These are phyloP conservation scores for Axea sp. DNA, from an alignment of 2,888 invertebrate genomes.

Conservation along the genomic window DNA sequence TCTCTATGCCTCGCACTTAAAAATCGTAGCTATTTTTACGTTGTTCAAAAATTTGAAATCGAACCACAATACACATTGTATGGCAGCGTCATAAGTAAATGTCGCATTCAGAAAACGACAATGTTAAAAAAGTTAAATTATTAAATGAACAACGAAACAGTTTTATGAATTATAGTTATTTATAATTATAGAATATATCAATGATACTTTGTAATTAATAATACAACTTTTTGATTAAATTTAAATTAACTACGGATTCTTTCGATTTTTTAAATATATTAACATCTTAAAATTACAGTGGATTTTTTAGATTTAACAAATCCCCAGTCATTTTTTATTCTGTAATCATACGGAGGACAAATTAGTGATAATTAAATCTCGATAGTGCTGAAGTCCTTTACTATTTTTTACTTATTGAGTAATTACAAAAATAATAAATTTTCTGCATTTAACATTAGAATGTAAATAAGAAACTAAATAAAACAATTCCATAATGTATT, in stretches of 20 bases:
- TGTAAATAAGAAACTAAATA: too few species aligned
- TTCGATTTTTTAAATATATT: neutral
- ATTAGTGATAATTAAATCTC: neutral
- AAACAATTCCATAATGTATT: too few species aligned
- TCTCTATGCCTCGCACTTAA: conserved; percentile 47
- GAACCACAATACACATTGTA: conserved; percentile 68
- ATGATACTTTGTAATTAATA: conserved; percentile 27
- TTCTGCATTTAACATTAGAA: too few species aligned
- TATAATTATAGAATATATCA: conserved; percentile 22
- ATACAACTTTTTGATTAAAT: conserved; percentile 16
- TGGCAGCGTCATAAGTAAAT: conserved; percentile 71
- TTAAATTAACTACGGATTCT: conserved; percentile 10
- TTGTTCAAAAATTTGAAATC: conserved; percentile 51
- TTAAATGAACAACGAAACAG: conserved; percentile 69
- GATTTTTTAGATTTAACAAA: too few species aligned
- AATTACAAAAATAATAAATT: too few species aligned
- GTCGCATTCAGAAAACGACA: conserved; percentile 57
- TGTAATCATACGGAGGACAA: too few species aligned
- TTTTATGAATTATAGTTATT: conserved; percentile 60
- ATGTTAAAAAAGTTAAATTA: conserved; percentile 64
- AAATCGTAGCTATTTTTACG: conserved; percentile 14
- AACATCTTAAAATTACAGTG: neutral
- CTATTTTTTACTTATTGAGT: too few species aligned
- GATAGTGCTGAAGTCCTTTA: too few species aligned
- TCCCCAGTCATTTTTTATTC: too few species aligned